Evolutionary conservation across 2,888 invertebrate species (phyloP), one percentile per base, ranked within the genome.

Genomic region (Nomada fucata): DNA sequence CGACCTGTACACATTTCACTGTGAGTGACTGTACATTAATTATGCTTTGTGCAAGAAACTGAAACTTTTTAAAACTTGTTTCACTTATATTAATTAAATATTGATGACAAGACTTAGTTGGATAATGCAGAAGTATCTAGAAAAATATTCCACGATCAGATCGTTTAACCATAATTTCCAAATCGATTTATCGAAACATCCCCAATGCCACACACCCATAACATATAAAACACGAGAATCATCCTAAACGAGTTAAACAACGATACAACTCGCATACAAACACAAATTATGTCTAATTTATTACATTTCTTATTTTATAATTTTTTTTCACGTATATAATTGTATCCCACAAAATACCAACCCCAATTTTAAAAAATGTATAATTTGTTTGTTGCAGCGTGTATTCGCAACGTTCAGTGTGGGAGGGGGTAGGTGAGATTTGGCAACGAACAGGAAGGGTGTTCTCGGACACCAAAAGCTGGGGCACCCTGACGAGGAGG

Each of bases 401-500:
- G 80, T 76, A 73, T 63, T 60, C 83, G 79, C 84, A 76, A 76
- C 80, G 86, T 53, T 55, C 78, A 83, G 73, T 84, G 88, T 83
- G 89, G 89, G 87, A 89, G 87, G 87, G 76, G 83, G 81, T 83
- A 81, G 83, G 85, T 79, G 84, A 75, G 65, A 80, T 60, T 79
- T 79, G 84, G 79, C 83, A 79, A 59, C 53, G 71, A 55, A 59
- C 69, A 73, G 82, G 80, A 76, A 82, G 82, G 84, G 88, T 82
- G 89, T 86, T 87, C 84, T 69, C 86, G 86, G 86, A 85, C 85
- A 89, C 82, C 88, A 85, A 90, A 87, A 87, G 83, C 89, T 88
- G 90, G 90, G 87, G 87, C 87, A 89, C 84, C 80, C 79, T 76
- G 85, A 88, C 85, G 89, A 88, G 88, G 86, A 89, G 88, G 86